Conservation (phyloP, 2,888 invertebrate species). For the Tryphoninae sp. region DNA sequence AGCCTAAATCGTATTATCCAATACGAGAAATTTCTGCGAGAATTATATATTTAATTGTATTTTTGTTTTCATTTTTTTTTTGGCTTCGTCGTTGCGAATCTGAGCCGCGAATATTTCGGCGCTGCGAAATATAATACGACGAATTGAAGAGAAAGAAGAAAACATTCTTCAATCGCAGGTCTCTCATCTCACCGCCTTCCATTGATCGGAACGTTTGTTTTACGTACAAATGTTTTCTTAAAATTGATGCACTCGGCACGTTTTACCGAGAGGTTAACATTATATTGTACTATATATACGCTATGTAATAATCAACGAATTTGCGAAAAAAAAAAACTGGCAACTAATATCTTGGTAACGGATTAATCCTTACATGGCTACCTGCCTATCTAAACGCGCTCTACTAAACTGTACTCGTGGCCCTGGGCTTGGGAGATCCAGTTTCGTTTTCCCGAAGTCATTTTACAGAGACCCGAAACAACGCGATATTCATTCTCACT, state of each 20-base stretch:
- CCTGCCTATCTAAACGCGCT: conserved; percentile 37
- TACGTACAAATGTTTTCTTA: conserved; percentile 18
- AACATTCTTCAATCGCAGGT: conserved; percentile 25
- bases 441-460: conserved; percentile 18
- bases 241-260: conserved; percentile 22
- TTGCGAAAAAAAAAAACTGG: conserved; percentile 56
- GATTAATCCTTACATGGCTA: conserved; percentile 65
- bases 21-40: conserved; percentile 50
- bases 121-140: conserved; percentile 21
- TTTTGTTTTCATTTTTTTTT: conserved; percentile 21
- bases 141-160: conserved; percentile 7
- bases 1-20: conserved; percentile 33
- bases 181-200: conserved; percentile 11
- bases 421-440: neutral
- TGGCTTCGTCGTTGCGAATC: conserved; percentile 31
- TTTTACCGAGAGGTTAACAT: conserved; percentile 35
- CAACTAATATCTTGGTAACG: conserved; percentile 67
- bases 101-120: conserved; percentile 7
- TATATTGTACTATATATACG: conserved; percentile 44
- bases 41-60: conserved; percentile 35
- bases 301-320: conserved; percentile 42
- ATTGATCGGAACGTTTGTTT: conserved; percentile 36
- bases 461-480: conserved; percentile 37
- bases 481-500: conserved; percentile 41
- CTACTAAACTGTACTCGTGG: conserved; percentile 43